These are phyloP conservation scores for Drosophila kanekoi DNA, from an alignment of 2,888 invertebrate species.

Conservation along the genomic window DNA sequence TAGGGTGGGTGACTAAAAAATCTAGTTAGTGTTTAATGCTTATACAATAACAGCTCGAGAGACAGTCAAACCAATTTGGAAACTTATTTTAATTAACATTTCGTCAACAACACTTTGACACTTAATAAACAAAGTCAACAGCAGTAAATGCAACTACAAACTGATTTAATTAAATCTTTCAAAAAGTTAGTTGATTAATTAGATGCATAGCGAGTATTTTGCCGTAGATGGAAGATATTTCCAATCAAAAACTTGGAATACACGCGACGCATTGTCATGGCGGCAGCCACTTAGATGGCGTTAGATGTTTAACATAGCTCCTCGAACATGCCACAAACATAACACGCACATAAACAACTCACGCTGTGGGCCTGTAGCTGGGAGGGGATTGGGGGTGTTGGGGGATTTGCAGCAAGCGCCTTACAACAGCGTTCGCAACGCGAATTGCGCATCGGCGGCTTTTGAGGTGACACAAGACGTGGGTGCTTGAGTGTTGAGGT, in stretches of 20 bases:
- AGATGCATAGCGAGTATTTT: slow-evolving; percentile 14
- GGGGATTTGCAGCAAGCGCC: slow-evolving; percentile 35
- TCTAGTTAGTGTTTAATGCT: too few relatives aligned
- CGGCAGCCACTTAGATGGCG: slow-evolving; percentile 51
- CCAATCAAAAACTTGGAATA: slow-evolving; percentile 22
- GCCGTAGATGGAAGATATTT: neutral
- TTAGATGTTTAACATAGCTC: slow-evolving; percentile 59
- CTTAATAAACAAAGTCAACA: neutral
- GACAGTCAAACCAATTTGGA: neutral
- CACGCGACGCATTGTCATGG: slow-evolving; percentile 9
- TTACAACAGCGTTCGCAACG: slow-evolving; percentile 42
- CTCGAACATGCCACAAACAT: slow-evolving; percentile 61
- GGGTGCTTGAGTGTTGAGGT: slow-evolving; percentile 30
- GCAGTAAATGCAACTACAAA: neutral
- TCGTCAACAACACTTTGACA: neutral
- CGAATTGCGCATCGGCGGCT: slow-evolving; percentile 69
- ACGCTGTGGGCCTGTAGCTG: slow-evolving; percentile 12
- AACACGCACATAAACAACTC: slow-evolving; percentile 59
- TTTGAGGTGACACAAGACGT: slow-evolving; percentile 62
- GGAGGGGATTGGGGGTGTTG: neutral
- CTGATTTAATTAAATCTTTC: slow-evolving; percentile 23
- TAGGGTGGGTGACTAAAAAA: too few relatives aligned
- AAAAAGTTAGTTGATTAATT: slow-evolving; percentile 40
- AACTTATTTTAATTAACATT: neutral
- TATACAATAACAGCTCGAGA: neutral